phyloP scores from a whole-genome alignment of 2,888 invertebrate genomes.

The Pyralis farinalis region DNA sequence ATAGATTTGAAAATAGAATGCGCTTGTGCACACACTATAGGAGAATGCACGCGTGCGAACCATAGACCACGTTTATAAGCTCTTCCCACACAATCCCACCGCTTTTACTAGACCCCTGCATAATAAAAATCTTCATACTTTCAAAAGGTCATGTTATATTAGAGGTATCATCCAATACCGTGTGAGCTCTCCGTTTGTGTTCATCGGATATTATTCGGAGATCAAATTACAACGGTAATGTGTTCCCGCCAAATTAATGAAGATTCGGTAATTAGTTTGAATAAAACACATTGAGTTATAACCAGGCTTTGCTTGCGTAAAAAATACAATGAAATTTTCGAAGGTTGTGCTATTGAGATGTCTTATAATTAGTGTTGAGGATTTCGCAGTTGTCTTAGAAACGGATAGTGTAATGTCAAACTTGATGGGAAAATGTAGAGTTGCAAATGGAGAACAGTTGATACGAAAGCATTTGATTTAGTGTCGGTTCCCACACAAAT shows the following conservation, averaged over 20 bases:
- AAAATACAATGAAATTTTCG: conserved; percentile 39
- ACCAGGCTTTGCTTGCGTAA: conserved; percentile 45
- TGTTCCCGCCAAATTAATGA: conserved; percentile 47
- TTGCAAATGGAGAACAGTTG: too few relatives aligned
- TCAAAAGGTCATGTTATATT: neutral
- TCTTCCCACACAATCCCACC: conserved; percentile 40
- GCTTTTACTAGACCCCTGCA: conserved; percentile 29
- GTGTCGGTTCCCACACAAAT: too few relatives aligned
- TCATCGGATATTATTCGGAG: neutral
- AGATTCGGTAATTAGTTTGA: conserved; percentile 55
- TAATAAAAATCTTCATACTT: conserved; percentile 8
- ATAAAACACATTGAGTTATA: conserved; percentile 26
- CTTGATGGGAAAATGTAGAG: neutral
- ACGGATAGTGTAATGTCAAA: conserved; percentile 17
- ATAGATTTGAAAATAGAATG: conserved; percentile 23
- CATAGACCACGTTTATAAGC: conserved; percentile 57
- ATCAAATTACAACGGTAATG: conserved; percentile 13
- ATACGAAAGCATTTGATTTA: too few relatives aligned
- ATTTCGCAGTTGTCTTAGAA: conserved; percentile 29
- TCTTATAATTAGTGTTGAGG: conserved; percentile 28
- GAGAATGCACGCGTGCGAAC: conserved; percentile 54
- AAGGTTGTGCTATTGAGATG: conserved; percentile 46
- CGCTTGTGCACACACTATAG: conserved; percentile 25
- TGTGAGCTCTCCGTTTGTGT: neutral
- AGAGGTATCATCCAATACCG: neutral